Conservation (phyloP, 2,113 vertebrate species). For the Mionectes macconnelli region DNA sequence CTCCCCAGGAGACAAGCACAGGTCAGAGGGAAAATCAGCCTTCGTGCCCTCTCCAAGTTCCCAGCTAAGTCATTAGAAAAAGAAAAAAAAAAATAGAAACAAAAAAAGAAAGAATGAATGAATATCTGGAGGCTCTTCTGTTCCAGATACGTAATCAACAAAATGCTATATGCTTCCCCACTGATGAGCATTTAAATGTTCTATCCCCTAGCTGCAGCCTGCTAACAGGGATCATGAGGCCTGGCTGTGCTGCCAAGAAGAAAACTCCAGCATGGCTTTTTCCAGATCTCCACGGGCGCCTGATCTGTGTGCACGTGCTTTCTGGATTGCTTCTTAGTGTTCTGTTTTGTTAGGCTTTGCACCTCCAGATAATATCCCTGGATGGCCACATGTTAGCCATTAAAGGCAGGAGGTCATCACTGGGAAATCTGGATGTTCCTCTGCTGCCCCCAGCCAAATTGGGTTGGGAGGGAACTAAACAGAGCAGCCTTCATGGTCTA, state of each 20-base stretch:
- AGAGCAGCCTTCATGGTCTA: not conserved
- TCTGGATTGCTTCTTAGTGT: not conserved
- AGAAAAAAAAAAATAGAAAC: not conserved
- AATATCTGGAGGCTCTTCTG: conserved; percentile 12
- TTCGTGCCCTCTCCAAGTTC: not conserved
- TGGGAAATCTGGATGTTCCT: not conserved
- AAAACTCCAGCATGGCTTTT: not conserved
- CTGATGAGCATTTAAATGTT: not conserved
- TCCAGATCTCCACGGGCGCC: not conserved
- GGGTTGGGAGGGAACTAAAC: not conserved
- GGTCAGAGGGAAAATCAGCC: not conserved
- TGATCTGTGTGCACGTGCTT: not conserved
- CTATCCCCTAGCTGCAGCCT: not conserved
- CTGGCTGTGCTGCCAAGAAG: not conserved
- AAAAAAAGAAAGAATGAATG: not conserved
- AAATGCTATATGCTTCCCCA: not conserved
- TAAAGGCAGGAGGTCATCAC: not conserved
- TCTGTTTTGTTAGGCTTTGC: not conserved
- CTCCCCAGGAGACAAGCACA: not conserved
- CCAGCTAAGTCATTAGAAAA: not conserved
- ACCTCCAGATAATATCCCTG: not conserved
- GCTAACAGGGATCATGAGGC: not conserved
- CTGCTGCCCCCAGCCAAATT: not conserved
- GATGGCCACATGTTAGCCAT: not conserved
- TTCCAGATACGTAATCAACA: not conserved